These are phyloP conservation scores for Silurus lanzhouensis DNA, from an alignment of 2,797 vertebrate species.

Conservation along the genomic window DNA sequence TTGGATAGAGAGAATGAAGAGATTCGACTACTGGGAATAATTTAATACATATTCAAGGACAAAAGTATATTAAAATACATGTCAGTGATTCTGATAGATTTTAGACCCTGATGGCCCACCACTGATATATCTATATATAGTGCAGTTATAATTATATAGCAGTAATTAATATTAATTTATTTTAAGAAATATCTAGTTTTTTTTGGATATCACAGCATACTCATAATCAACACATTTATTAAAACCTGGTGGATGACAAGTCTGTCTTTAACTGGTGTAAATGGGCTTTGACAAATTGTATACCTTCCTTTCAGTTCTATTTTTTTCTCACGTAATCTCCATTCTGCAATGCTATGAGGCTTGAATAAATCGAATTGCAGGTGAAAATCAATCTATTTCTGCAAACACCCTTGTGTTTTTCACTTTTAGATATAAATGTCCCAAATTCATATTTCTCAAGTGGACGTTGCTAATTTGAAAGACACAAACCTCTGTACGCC, in stretches of 20 bases:
- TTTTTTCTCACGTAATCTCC: background rate
- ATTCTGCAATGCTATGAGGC: background rate
- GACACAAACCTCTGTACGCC: background rate
- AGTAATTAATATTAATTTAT: no score
- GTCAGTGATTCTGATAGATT: no score
- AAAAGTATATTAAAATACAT: no score
- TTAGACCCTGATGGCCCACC: no score
- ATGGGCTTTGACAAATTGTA: constrained; percentile 6
- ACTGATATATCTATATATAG: no score
- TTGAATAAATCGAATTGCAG: background rate
- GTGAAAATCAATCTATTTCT: background rate
- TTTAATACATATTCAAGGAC: no score
- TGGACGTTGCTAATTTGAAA: background rate
- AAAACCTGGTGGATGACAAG: background rate
- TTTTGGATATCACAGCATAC: background rate
- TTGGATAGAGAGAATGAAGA: no score
- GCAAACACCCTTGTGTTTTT: background rate
- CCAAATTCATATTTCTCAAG: background rate
- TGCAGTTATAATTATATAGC: no score
- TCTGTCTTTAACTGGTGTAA: background rate
- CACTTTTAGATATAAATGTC: background rate
- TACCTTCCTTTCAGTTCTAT: background rate
- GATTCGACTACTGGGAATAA: no score
- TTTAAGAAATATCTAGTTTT: background rate
- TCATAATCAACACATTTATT: background rate